Base-by-base conservation (phyloP, 2,888 invertebrate genomes). In the Ophion obscuratus region DNA sequence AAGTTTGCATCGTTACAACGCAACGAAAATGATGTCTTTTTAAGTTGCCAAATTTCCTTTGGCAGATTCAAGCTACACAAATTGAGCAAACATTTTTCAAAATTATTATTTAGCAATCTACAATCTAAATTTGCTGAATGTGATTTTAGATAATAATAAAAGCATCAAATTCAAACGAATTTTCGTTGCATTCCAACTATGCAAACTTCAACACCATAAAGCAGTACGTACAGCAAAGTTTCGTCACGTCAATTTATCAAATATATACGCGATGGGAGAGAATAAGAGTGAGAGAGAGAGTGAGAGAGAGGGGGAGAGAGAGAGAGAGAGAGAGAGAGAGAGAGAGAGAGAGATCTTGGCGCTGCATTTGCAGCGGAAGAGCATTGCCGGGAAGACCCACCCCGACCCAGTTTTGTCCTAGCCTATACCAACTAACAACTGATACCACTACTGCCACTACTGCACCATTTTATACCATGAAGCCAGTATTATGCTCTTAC, bases 401-500 rank as follows among this genome's bases (percentile, higher is more conserved):
- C 70, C 70, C 83, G 85, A 86, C 85, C 85, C 85, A 86, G 80
- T 86, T 86, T 83, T 77, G 59, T 73, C 80, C 73, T 77, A 77
- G 59, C 73, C 77, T 68, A 67, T 76, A 53, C 14, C 44, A 76
- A 62, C 78, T 68, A 59, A 74, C 61, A 62, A 73, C 62, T 70
- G 20, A 68, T 57, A 59, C 76, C 71, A 59, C 67, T 64, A 47
- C 74, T 70, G 40, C 59, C 27, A 75, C 59, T 40, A 79, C 70
- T 77, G 59, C 47, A 75, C 75, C 68, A 66, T 78, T 79, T 70
- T 75, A 68, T 79, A 84, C 71, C 36, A 62, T 44, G 24, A 17
- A 31, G 27, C 67, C 10, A 64, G 47, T 20, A 80, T 73, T 57
- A 80, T 66, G 62, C 64, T 66, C 40, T 17, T 5, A 47, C 70